Base-by-base conservation (phyloP, 2,113 vertebrate genomes). In the Solenodon paradoxus region DNA sequence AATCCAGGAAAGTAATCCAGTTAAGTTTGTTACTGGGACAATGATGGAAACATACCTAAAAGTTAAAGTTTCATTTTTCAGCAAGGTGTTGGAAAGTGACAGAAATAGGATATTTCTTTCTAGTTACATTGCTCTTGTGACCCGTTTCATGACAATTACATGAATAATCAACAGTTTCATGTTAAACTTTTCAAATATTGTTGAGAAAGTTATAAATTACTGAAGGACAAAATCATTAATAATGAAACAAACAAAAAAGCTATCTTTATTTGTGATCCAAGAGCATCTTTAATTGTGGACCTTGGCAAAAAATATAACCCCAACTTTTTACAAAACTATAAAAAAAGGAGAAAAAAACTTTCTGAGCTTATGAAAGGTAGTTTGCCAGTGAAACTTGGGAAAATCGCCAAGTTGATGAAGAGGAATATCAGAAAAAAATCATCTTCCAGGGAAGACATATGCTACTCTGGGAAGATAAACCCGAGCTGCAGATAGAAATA, bases 181-280 rank as follows among this genome's bases (percentile, higher is more conserved):
- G 64, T 88, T 74, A 68, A 87, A 95, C n/a, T 51, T 88, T 77
- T 88, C 71, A 84, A 94, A 84, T 59, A 92, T 55, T 82, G 63
- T 24, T 69, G 10, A 64, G 7, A 69, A n/a, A 72, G 7, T 66
- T 92, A 22, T 85, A 57, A 63, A 71, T 92, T 75, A 80, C 11
- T 30, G 53, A 87, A 79, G 42, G 61, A 66, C 12, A 88, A 68
- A 32, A 79, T 68, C 61, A 93, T 26, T n/a, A n/a, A n/a, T n/a
- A n/a, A n/a, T n/a, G n/a, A n/a, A n/a, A n/a, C n/a, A n/a, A n/a
- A n/a, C n/a, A n/a, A n/a, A n/a, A 72, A 71, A 45, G 24, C 35
- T 5, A 49, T 53, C n/a, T 45, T 47, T 45, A 20, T 47, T 26
- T 38, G 38, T 59, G 55, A 78, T 47, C 40, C 7, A 90, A 61